Conservation (phyloP, 2,888 invertebrate species). For the Oasisia sp. region DNA sequence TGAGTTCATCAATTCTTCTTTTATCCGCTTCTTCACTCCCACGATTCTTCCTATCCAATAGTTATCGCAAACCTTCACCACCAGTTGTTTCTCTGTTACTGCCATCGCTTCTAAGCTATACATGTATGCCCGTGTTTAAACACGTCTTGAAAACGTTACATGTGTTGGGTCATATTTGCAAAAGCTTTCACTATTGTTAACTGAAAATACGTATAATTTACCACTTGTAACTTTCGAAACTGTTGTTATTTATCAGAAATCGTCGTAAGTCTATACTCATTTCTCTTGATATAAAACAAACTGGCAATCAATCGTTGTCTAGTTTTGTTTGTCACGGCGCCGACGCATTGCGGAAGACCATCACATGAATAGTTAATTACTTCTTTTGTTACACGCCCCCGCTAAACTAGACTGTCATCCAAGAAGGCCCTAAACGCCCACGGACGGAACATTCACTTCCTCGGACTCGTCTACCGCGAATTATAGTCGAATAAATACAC, state of each 20-base stretch:
- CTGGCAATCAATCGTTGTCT: not conserved
- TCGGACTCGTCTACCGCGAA: too few species aligned
- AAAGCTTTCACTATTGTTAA: not conserved
- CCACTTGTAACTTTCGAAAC: not conserved
- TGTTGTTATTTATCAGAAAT: not conserved
- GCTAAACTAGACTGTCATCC: too few species aligned
- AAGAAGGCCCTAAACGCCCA: too few species aligned
- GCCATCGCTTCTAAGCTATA: too few species aligned
- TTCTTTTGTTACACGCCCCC: not conserved
- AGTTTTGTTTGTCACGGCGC: not conserved
- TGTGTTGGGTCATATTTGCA: not conserved
- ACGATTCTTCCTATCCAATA: too few species aligned
- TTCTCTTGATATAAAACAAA: not conserved
- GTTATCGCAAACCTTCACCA: too few species aligned
- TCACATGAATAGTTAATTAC: not conserved
- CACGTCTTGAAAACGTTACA: not conserved
- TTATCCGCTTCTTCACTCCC: too few species aligned
- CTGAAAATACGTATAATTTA: not conserved
- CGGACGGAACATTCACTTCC: too few species aligned
- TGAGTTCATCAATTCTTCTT: too few species aligned
- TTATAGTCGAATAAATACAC: too few species aligned
- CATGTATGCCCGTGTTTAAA: too few species aligned
- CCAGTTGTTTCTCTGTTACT: too few species aligned
- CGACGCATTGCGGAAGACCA: not conserved
- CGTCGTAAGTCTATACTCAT: not conserved